These are phyloP conservation scores for Epistrophe grossulariae DNA, from an alignment of 2,888 invertebrate species.

Conservation along the genomic window DNA sequence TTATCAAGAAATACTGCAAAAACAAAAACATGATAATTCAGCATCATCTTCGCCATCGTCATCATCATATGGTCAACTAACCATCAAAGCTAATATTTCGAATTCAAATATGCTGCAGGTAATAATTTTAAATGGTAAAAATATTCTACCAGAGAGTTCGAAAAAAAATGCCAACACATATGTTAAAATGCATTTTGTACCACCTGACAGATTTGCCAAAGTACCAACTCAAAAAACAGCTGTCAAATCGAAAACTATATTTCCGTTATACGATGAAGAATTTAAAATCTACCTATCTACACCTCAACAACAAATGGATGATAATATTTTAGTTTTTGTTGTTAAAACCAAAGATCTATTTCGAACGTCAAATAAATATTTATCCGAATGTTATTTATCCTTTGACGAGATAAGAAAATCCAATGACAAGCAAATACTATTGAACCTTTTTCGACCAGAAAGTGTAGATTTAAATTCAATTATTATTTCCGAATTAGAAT, in stretches of 20 bases:
- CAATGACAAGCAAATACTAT: conserved; percentile 89
- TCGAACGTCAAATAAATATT: conserved; percentile 95
- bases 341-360: conserved; percentile 98
- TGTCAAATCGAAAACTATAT: conserved; percentile 95
- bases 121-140: conserved; percentile 95
- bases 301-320: conserved; percentile 88
- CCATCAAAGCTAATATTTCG: conserved; percentile 90
- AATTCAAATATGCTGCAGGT: conserved; percentile 85
- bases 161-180: conserved; percentile 97
- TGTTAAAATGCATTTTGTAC: conserved; percentile 93
- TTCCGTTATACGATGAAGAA: conserved; percentile 97
- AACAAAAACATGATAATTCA: conserved; percentile 86
- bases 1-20: conserved; percentile 87
- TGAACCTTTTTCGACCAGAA: conserved; percentile 89
- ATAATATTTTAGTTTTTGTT: conserved; percentile 93
- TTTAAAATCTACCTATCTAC: conserved; percentile 94
- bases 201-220: conserved; percentile 92
- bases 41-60: conserved; percentile 88
- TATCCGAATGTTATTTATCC: conserved; percentile 96
- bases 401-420: conserved; percentile 89
- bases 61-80: conserved; percentile 90
- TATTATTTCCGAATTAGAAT: conserved; percentile 88
- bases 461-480: conserved; percentile 85
- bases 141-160: conserved; percentile 93
- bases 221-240: conserved; percentile 93